phyloP scores from a whole-genome alignment of 2,797 vertebrate genomes.

The Pogonophryne albipinna region DNA sequence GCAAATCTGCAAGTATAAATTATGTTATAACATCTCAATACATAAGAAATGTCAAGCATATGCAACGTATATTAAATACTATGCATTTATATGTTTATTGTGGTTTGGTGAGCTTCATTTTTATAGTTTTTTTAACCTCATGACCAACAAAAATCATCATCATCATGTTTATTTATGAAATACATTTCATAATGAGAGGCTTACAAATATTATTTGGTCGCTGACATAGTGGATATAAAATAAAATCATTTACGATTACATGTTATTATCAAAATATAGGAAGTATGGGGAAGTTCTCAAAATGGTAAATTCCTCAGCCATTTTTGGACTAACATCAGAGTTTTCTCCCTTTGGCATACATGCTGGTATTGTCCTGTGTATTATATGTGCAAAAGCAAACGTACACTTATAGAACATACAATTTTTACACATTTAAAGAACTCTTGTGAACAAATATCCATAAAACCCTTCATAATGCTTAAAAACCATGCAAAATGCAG shows the following conservation, averaged over 20 bases:
- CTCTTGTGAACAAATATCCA: conserved; percentile 35
- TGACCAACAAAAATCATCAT: background rate
- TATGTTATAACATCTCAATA: background rate
- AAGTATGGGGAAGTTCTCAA: conserved; percentile 11
- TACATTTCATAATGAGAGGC: conserved; percentile 5
- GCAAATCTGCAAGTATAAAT: background rate
- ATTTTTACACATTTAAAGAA: conserved; percentile 16
- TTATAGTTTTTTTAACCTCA: background rate
- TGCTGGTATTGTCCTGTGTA: conserved; percentile 3
- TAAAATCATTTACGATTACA: conserved; percentile 1
- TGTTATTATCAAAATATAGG: background rate
- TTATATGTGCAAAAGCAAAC: conserved; percentile 16
- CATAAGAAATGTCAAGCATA: background rate
- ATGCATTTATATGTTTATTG: background rate
- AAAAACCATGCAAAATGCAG: conserved; percentile 22
- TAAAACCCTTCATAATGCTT: conserved; percentile 19
- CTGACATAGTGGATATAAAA: conserved; percentile 19
- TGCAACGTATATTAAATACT: background rate
- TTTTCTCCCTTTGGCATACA: conserved; percentile 15
- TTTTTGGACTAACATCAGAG: background rate
- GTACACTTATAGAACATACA: conserved; percentile 12
- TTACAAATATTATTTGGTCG: conserved; percentile 38
- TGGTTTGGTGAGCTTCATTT: background rate
- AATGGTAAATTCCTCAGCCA: background rate
- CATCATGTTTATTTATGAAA: conserved; percentile 1